A percentile compares a stretch with the other conserved stretches of the same genome.
phyloP scores from a whole-genome alignment of 2,113 vertebrate genomes.

The Stegastes partitus region DNA sequence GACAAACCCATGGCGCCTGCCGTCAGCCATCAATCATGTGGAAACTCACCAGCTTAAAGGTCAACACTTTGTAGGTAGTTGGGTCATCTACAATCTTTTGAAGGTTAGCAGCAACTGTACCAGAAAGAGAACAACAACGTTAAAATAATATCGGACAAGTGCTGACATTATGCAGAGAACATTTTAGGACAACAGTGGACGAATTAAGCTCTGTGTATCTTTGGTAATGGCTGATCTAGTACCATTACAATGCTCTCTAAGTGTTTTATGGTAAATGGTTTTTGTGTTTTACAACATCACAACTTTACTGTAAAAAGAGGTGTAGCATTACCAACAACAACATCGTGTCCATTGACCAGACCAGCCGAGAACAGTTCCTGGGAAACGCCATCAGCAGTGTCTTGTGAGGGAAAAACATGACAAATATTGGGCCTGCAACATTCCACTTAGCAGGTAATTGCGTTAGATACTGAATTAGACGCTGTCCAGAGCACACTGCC shows the following conservation, averaged over 20 bases:
- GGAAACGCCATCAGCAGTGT: slow-evolving; percentile 98
- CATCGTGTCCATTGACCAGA: slow-evolving; percentile 95
- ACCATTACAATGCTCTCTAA: neutral
- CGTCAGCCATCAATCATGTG: slow-evolving; percentile 43
- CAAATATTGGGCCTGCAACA: slow-evolving; percentile 38
- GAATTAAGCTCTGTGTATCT: neutral
- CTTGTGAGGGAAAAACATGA: slow-evolving; percentile 81
- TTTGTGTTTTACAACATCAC: slow-evolving; percentile 5
- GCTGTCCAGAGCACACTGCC: slow-evolving; percentile 21
- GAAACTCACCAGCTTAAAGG: slow-evolving; percentile 98
- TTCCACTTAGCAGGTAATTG: slow-evolving; percentile 47
- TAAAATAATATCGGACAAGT: neutral
- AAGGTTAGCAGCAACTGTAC: slow-evolving; percentile 98
- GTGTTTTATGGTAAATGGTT: neutral
- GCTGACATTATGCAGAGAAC: neutral
- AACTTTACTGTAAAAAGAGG: slow-evolving; percentile 19
- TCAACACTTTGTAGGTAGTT: slow-evolving; percentile 95
- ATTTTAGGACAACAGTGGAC: neutral
- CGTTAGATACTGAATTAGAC: slow-evolving; percentile 52
- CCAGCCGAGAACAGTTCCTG: slow-evolving; percentile 98
- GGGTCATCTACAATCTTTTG: slow-evolving; percentile 99
- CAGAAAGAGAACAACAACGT: slow-evolving; percentile 19
- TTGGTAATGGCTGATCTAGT: neutral
- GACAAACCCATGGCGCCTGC: slow-evolving; percentile 8
- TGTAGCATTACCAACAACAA: slow-evolving; percentile 92